phyloP scores from a whole-genome alignment of 37 sponge, comb jelly and placozoan genomes.

The Geodia barretti region DNA sequence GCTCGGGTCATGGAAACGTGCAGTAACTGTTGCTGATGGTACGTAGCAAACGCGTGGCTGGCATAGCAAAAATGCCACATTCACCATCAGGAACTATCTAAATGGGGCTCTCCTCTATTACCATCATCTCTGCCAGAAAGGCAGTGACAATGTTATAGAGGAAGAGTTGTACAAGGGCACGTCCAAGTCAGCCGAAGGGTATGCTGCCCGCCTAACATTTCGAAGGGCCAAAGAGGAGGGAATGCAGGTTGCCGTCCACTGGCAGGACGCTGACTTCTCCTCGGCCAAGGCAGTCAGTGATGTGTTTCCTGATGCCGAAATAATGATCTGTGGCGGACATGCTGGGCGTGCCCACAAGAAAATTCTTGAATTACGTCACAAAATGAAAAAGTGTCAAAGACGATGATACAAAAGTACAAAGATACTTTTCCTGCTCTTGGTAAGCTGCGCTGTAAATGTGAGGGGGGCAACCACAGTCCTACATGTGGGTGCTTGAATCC shows the following conservation, averaged over 20 bases:
- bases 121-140: slow-evolving; percentile 12
- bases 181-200: slow-evolving; percentile 24
- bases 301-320: slow-evolving; percentile 4
- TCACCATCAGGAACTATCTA: slow-evolving; percentile 18
- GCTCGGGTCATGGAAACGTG: slow-evolving; percentile 5
- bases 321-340: slow-evolving; percentile 56
- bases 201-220: not conserved
- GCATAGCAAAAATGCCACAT: slow-evolving; percentile 18
- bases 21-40: slow-evolving; percentile 22
- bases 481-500: too few species aligned
- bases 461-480: too few species aligned
- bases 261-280: slow-evolving; percentile 30
- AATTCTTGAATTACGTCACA: not conserved
- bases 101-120: slow-evolving; percentile 18
- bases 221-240: slow-evolving; percentile 14
- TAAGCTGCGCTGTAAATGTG: too few species aligned
- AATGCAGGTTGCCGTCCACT: slow-evolving; percentile 2
- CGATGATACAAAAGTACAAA: too few species aligned
- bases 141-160: slow-evolving; percentile 7
- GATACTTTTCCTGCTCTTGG: too few species aligned
- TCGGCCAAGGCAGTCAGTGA: not conserved
- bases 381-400: too few species aligned
- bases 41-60: slow-evolving; percentile 24
- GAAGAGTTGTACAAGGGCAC: slow-evolving; percentile 20
- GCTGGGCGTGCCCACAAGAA: slow-evolving; percentile 22